A percentile compares a stretch with the other conserved stretches of the same genome.
These are phyloP conservation scores for Gila orcuttii DNA, from an alignment of 2,113 vertebrate genomes.

Conservation along the genomic window DNA sequence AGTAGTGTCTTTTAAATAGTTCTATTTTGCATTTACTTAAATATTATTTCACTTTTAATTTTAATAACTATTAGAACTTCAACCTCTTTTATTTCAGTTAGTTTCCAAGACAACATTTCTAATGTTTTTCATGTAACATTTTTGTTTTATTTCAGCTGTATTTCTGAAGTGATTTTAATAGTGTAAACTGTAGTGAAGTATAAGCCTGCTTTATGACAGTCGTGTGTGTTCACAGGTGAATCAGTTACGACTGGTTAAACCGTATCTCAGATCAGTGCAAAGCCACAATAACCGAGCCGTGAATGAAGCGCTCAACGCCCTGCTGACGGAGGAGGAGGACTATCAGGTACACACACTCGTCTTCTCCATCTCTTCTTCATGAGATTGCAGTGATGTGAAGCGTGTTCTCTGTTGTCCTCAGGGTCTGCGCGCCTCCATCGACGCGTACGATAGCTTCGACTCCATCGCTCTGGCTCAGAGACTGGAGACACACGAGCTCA, in stretches of 20 bases:
- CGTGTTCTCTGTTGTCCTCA: conserved; percentile 48
- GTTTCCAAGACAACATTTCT: background rate
- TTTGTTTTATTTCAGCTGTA: background rate
- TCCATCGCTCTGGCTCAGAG: conserved; percentile 85
- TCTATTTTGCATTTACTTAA: background rate
- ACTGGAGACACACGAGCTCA: conserved; percentile 88
- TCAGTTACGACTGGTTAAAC: conserved; percentile 87
- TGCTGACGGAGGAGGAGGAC: conserved; percentile 90
- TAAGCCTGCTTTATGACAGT: background rate
- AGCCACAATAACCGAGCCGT: conserved; percentile 89
- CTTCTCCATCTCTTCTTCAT: background rate
- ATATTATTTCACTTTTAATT: no score
- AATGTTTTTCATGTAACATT: no score
- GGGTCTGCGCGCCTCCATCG: conserved; percentile 88
- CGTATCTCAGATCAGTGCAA: conserved; percentile 89
- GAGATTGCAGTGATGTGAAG: background rate
- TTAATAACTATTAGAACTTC: no score
- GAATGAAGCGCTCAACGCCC: conserved; percentile 88
- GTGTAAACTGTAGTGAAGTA: background rate
- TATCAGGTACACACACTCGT: conserved; percentile 78
- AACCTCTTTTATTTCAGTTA: background rate
- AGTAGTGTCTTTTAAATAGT: background rate
- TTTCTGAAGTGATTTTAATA: background rate
- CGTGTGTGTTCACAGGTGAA: conserved; percentile 72
- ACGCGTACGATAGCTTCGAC: conserved; percentile 91